Conservation (phyloP, 2,888 invertebrate genomes). For the Sipha maydis region DNA sequence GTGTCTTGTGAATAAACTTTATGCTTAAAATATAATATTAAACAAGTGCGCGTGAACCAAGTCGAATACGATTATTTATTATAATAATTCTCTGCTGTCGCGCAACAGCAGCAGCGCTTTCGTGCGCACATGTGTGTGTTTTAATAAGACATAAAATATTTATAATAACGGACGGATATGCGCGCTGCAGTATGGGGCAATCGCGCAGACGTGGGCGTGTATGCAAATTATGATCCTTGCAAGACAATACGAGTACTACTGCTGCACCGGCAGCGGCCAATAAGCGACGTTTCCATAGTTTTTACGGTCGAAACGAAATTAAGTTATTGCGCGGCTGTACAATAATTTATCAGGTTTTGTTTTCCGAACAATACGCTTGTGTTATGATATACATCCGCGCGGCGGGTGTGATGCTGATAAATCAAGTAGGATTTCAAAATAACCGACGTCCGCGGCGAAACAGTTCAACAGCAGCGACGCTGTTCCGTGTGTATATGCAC, state of each 20-base stretch:
- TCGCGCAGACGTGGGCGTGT: constrained; percentile 9
- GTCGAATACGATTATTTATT: background rate
- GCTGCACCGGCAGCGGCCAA: background rate
- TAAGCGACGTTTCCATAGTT: background rate
- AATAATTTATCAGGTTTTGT: constrained; percentile 13
- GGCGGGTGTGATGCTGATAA: background rate
- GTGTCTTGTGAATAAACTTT: no score
- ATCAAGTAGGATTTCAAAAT: background rate
- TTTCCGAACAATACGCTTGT: background rate
- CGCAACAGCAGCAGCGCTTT: background rate
- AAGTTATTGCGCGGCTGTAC: constrained; percentile 23
- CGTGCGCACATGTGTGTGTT: no score
- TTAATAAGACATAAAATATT: background rate
- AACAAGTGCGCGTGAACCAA: no score
- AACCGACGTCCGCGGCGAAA: no score
- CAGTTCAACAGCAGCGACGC: no score
- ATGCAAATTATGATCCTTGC: constrained; percentile 26
- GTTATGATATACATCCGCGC: background rate
- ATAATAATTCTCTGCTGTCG: background rate
- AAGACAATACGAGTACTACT: background rate
- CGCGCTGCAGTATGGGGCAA: background rate
- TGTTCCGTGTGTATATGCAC: no score
- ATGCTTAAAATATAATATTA: no score
- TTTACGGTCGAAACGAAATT: constrained; percentile 23
- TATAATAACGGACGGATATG: background rate